Base-by-base conservation (phyloP, 2,888 invertebrate species). In the Creontiades dilutus region DNA sequence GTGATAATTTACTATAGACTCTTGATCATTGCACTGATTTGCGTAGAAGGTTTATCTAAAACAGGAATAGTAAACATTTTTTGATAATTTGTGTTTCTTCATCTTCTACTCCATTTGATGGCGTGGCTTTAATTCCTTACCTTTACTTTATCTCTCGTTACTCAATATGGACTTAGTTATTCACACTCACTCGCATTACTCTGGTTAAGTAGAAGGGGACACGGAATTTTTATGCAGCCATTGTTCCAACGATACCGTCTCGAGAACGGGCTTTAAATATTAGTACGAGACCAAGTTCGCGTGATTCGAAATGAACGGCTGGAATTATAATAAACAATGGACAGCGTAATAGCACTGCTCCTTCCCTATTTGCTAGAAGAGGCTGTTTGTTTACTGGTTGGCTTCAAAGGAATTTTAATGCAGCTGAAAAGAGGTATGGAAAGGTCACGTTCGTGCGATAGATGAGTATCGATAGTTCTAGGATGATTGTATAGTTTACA, bases 301-400 rank as follows among this genome's bases (percentile, higher is more conserved):
- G 57, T 68, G 68, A 68, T 68, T 68, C 68, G 13, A 27, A 68
- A 68, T 27, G 27, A 23, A 68, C 68, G 68, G 68, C 23, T 12
- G 23, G 68, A 37, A 68, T 68, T 68, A 23, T 68, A 68, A 68
- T 68, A 27, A 68, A 68, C 68, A 68, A 68, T 68, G 68, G 68
- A 68, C 68, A 68, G 23, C 37, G 37, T 68, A 68, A 68, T 23
- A 68, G 68, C 68, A 23, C 23, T 23, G 68, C 19, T 19, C n/a
- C 23, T 68, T 68, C 9, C 68, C 23, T 27, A 68, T 68, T 68
- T 23, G 68, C 68, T 68, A 68, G 68, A 68, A 23, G 68, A 23
- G 19, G 68, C 68, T 68, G 68, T 68, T 68, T 68, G 68, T 68
- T 68, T 19, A 23, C 61, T 68, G 27, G 68, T 23, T 5, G 68